A percentile compares a stretch with the other conserved stretches of the same genome.
These are phyloP conservation scores for Aricia artaxerxes DNA, from an alignment of 2,888 invertebrate species.

Conservation along the genomic window DNA sequence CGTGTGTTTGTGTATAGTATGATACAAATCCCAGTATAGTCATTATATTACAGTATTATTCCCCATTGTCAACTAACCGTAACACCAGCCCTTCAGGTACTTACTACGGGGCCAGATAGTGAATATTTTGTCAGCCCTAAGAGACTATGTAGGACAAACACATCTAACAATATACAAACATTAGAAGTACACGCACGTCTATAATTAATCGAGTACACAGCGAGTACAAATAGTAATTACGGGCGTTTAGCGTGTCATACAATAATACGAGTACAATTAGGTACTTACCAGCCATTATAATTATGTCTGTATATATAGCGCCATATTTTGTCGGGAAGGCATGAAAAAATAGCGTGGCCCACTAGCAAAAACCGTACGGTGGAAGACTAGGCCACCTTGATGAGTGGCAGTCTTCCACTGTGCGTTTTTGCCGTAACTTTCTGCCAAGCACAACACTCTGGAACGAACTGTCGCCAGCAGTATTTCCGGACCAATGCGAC, in stretches of 20 bases:
- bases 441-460: no score
- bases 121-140: background rate
- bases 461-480: no score
- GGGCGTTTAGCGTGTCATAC: background rate
- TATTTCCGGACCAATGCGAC: no score
- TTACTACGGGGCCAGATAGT: background rate
- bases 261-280: background rate
- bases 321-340: background rate
- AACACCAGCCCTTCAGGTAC: background rate
- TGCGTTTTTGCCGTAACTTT: no score
- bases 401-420: no score
- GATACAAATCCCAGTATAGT: no score
- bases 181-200: slow-evolving; percentile 1
- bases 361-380: no score
- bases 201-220: background rate
- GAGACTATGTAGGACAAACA: background rate
- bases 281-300: background rate
- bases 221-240: background rate
- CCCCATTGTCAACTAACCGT: background rate
- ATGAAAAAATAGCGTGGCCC: background rate
- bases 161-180: background rate
- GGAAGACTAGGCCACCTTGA: no score
- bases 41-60: no score
- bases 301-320: background rate
- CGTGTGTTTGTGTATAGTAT: no score